These are phyloP conservation scores for Pilophorus perplexus DNA, from an alignment of 2,888 invertebrate genomes.

Conservation along the genomic window DNA sequence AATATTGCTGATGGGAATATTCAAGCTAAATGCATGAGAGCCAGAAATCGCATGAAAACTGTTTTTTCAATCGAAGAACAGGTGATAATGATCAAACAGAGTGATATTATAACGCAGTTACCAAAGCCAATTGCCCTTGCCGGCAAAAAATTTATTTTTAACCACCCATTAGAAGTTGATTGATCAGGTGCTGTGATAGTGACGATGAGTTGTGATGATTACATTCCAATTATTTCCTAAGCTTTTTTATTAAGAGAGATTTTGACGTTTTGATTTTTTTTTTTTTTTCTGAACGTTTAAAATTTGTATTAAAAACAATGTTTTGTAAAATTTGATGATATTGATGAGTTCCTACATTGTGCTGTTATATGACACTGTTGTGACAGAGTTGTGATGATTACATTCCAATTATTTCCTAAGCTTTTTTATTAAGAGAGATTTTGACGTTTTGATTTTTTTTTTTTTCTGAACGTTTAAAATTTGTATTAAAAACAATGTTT, in stretches of 20 bases:
- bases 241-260: neutral
- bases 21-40: neutral
- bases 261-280: no score
- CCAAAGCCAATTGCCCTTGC: constrained; percentile 1
- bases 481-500: no score
- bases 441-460: no score
- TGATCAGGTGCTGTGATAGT: constrained; percentile 11
- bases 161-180: neutral
- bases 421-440: neutral
- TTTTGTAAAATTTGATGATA: no score
- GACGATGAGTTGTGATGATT: neutral
- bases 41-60: neutral
- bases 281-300: no score
- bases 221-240: neutral
- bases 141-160: neutral
- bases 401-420: neutral
- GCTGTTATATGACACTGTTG: no score
- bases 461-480: no score
- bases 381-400: constrained; percentile 3
- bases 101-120: neutral
- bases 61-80: neutral
- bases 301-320: no score
- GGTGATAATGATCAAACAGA: constrained; percentile 1
- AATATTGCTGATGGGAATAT: neutral
- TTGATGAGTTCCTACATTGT: no score